Evolutionary conservation across 2,888 invertebrate species (phyloP).

Genomic region (Pristionchus exspectatus): DNA sequence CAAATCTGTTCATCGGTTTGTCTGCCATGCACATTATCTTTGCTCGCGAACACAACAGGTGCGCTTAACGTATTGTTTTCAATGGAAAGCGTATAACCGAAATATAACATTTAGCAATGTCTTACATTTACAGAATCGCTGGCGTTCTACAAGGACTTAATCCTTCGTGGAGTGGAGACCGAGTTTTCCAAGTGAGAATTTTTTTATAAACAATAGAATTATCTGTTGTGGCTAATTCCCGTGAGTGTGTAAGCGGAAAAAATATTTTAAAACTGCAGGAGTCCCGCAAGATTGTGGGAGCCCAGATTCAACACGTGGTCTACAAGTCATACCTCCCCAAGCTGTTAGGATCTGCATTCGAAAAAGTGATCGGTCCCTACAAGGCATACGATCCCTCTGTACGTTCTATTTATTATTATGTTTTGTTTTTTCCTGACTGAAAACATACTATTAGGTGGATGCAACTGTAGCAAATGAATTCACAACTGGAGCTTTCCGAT

Average conservation of each 20-base stretch:
- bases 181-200: conserved; percentile 84
- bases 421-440: no score
- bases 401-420: not conserved
- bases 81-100: no score
- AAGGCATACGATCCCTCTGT: conserved; percentile 87
- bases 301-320: conserved; percentile 82
- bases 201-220: not conserved
- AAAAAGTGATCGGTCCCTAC: conserved; percentile 87
- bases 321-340: conserved; percentile 87
- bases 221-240: not conserved
- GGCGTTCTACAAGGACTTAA: conserved; percentile 87
- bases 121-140: conserved; percentile 84
- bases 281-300: conserved; percentile 89
- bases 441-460: conserved; percentile 82
- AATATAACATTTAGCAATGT: no score
- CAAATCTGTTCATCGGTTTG: conserved; percentile 80
- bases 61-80: not conserved
- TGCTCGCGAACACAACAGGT: conserved; percentile 92
- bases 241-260: not conserved
- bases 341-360: conserved; percentile 87
- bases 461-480: conserved; percentile 95
- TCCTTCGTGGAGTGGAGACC: conserved; percentile 94
- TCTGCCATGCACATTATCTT: conserved; percentile 83
- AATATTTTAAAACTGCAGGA: conserved; percentile 83
- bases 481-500: conserved; percentile 93